Evolutionary conservation across 2,888 invertebrate species (phyloP).

Genomic region (Lithophane socia): DNA sequence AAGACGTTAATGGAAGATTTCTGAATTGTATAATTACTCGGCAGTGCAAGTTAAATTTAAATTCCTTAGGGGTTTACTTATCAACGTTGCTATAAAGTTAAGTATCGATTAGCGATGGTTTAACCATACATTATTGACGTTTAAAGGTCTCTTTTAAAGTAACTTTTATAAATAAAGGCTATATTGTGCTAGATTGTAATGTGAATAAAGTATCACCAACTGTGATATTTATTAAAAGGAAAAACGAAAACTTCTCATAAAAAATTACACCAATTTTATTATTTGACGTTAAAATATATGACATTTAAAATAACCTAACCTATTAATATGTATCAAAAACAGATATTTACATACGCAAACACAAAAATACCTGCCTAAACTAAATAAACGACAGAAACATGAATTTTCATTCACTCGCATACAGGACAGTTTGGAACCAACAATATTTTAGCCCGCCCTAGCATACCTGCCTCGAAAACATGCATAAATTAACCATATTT

Average conservation of each 20-base stretch:
- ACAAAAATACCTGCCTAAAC: conserved; percentile 14
- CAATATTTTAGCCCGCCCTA: conserved; percentile 48
- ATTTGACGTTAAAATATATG: not conserved
- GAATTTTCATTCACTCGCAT: conserved; percentile 45
- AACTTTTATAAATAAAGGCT: too few relatives aligned
- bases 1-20: not conserved
- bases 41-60: not conserved
- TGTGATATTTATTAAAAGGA: not conserved
- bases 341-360: conserved; percentile 4
- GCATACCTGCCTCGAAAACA: conserved; percentile 60
- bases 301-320: too few relatives aligned
- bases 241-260: too few relatives aligned
- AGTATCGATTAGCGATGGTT: too few relatives aligned
- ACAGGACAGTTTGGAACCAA: conserved; percentile 52
- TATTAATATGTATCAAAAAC: conserved; percentile 36
- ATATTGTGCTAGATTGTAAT: not conserved
- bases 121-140: too few relatives aligned
- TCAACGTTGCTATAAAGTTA: too few relatives aligned
- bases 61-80: not conserved
- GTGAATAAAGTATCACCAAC: not conserved
- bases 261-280: not conserved
- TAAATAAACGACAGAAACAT: conserved; percentile 22
- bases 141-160: too few relatives aligned
- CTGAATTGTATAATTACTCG: not conserved
- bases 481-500: conserved; percentile 67